Percentiles rank a stretch among this genome's conserved stretches.
phyloP scores from a whole-genome alignment of 2,888 invertebrate genomes.

The Drosophila tanythrix region DNA sequence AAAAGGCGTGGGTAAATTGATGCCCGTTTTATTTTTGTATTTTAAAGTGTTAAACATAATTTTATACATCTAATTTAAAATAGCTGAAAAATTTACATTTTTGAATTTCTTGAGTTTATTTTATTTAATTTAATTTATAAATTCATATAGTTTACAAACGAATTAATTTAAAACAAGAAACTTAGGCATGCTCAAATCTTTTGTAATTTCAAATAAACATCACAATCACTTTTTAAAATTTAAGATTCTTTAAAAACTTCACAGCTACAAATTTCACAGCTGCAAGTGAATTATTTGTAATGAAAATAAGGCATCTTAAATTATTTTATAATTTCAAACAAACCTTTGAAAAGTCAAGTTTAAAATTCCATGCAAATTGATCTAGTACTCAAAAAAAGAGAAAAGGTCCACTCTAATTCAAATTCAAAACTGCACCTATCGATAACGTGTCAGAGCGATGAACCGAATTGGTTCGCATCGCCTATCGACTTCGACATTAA shows the following conservation, averaged over 20 bases:
- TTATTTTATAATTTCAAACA: not conserved
- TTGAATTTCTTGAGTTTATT: not conserved
- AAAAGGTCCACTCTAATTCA: not conserved
- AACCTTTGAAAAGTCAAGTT: not conserved
- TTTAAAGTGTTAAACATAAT: not conserved
- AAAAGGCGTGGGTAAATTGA: not conserved
- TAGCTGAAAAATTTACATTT: not conserved
- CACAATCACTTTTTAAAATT: not conserved
- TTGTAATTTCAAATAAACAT: not conserved
- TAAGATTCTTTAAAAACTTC: not conserved
- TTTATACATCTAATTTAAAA: not conserved
- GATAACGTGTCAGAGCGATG: not conserved
- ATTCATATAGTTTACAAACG: not conserved
- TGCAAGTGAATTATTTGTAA: not conserved
- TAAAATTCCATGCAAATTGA: not conserved
- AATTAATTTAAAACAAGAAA: not conserved
- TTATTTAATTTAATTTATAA: not conserved
- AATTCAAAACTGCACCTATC: slow-evolving; percentile 14
- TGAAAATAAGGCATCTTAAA: not conserved
- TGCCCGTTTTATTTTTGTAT: not conserved
- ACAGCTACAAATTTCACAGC: not conserved
- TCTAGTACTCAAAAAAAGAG: not conserved
- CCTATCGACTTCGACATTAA: slow-evolving; percentile 5
- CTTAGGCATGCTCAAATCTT: not conserved
- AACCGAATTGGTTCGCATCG: slow-evolving; percentile 1